phyloP scores from a whole-genome alignment of 1,140 invertebrate genomes.

The Psix sp. region DNA sequence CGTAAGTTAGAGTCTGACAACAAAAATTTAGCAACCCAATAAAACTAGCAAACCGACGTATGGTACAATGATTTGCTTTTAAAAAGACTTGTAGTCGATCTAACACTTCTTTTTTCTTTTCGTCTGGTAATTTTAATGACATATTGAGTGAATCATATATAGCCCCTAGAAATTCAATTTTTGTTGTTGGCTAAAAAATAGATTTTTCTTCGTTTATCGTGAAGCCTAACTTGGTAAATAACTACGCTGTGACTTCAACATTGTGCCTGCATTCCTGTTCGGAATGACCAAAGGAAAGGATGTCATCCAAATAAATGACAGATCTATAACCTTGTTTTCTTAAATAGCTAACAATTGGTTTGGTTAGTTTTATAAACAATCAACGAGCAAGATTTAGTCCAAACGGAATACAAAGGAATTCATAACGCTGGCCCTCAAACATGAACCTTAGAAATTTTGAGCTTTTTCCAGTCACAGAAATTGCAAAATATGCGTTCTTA shows the following conservation, averaged over 20 bases:
- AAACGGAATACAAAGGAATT: conserved; percentile 54
- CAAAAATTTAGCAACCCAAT: conserved; percentile 55
- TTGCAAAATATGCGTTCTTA: too few species aligned
- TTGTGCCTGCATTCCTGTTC: background rate
- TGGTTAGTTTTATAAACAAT: conserved; percentile 49
- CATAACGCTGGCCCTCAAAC: conserved; percentile 16
- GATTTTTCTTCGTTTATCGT: too few species aligned
- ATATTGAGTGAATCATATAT: conserved; percentile 38
- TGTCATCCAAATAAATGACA: too few species aligned
- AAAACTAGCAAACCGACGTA: conserved; percentile 52
- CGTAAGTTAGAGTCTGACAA: conserved; percentile 45
- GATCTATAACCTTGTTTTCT: too few species aligned
- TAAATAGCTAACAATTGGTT: conserved; percentile 1
- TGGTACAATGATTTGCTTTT: too few species aligned
- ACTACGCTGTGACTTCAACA: background rate
- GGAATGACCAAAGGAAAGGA: conserved; percentile 7
- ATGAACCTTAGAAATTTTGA: conserved; percentile 61
- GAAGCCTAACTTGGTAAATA: conserved; percentile 23
- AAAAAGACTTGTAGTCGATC: too few species aligned
- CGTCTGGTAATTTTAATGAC: conserved; percentile 2
- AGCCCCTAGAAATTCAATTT: conserved; percentile 43
- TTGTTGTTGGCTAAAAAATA: too few species aligned
- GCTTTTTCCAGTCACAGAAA: too few species aligned
- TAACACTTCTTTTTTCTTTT: conserved; percentile 13
- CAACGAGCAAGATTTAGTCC: conserved; percentile 53